Evolutionary conservation across 1,140 invertebrate species (phyloP), one percentile per base, ranked within the genome.

Genomic region (Thereuonema tuberculata): DNA sequence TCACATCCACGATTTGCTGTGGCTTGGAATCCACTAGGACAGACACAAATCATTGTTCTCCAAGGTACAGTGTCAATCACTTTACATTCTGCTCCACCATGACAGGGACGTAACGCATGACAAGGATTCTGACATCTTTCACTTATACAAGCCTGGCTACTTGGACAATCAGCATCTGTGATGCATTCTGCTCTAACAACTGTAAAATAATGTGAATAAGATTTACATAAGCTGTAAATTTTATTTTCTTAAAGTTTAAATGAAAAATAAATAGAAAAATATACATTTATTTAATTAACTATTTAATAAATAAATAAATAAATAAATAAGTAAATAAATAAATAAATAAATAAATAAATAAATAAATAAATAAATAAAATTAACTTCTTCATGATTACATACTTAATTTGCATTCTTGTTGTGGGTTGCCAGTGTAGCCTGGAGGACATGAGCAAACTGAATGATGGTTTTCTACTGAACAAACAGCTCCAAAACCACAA

Each of bases 61-160:
- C 90, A 84, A 1, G 88, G 88, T 25, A 85, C 76, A 21, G 86
- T 88, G 67, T 90, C 84, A 1, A 88, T 76, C 2, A 89, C 86
- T 63, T 80, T 81, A 70, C 88, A 92, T 46, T 80, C 76, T 1
- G 87, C 82, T 14, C 62, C 64, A 21, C 9, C 14, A 58, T 80
- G 49, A 55, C 59, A 60, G 2, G 59, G 59, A 9, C 43, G 49
- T 17, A 60, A 25, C 9, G 28, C 49, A 23, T 31, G 17, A 20
- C 64, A 67, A 23, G 71, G 87, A 70, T 92, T 84, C 1, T 84
- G 80, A 70, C 89, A 93, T 67, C 78, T 76, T 56, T 84, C 81
- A 64, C 79, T 80, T 27, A 93, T 84, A 68, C 89, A 93, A 53
- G 88, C 88, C 56, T 87, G 70, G 49, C 81, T 80, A 63, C 82